Conservation (phyloP, 2,888 invertebrate species). For the Lasioglossum morio region DNA sequence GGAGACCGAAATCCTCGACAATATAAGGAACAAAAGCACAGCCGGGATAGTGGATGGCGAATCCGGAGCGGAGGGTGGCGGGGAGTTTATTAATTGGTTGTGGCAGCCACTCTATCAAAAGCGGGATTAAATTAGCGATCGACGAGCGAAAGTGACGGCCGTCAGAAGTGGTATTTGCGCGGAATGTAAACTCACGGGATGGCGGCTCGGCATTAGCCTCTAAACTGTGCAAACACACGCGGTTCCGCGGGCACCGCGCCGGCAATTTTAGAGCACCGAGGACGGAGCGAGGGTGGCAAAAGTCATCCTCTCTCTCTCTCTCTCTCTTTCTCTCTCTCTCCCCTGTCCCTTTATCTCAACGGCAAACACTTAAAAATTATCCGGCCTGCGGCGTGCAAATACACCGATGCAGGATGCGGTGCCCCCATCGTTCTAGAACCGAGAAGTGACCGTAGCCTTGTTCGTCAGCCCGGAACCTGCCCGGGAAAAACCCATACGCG, state of each 20-base stretch:
- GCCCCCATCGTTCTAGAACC: not conserved
- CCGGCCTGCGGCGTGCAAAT: constrained; percentile 55
- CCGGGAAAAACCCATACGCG: constrained; percentile 25
- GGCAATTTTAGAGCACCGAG: constrained; percentile 52
- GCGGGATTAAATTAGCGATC: constrained; percentile 56
- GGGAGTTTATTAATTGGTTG: constrained; percentile 32
- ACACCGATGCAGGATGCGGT: constrained; percentile 14
- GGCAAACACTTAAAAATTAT: constrained; percentile 73
- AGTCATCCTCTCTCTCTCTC: constrained; percentile 56
- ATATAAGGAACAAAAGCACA: not conserved
- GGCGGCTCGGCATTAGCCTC: constrained; percentile 54
- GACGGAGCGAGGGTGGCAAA: constrained; percentile 64
- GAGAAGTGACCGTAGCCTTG: constrained; percentile 5
- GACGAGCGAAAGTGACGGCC: constrained; percentile 47
- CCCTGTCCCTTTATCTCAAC: constrained; percentile 55
- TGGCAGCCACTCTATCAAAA: constrained; percentile 30
- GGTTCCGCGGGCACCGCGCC: constrained; percentile 11
- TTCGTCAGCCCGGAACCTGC: not conserved
- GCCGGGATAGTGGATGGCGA: not conserved
- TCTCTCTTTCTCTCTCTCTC: constrained; percentile 42
- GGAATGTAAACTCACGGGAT: constrained; percentile 50
- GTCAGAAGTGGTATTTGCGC: constrained; percentile 64
- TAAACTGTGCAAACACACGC: constrained; percentile 62
- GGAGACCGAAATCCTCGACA: not conserved
- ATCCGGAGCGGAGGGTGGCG: not conserved